Percentiles rank a stretch among this genome's conserved stretches.
These are phyloP conservation scores for Agelaius tricolor DNA, from an alignment of 2,113 vertebrate species.

Conservation along the genomic window DNA sequence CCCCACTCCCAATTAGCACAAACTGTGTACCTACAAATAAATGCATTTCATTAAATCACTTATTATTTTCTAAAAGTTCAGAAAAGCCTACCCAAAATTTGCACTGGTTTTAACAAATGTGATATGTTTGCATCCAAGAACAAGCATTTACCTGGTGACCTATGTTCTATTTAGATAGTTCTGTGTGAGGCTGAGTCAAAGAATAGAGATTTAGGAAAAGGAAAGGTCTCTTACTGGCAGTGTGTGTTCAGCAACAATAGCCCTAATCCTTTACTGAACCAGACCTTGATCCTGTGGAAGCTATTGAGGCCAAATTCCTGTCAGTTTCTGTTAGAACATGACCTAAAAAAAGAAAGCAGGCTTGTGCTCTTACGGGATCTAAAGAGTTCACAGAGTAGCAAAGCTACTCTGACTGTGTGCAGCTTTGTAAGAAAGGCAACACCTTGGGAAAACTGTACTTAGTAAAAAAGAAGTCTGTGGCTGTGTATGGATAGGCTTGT, in stretches of 20 bases:
- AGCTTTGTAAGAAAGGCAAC: neutral
- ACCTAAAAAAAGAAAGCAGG: neutral
- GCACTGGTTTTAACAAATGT: neutral
- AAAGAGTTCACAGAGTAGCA: neutral
- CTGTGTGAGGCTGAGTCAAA: neutral
- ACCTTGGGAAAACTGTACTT: neutral
- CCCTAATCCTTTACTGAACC: neutral
- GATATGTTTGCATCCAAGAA: neutral
- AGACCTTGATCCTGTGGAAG: constrained; percentile 1
- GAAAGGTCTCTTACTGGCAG: neutral
- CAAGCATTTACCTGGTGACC: neutral
- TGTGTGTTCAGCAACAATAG: neutral
- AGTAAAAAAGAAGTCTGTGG: neutral
- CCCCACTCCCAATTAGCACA: neutral
- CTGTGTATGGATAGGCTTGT: neutral
- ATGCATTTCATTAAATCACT: neutral
- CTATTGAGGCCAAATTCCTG: constrained; percentile 12
- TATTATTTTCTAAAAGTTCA: neutral
- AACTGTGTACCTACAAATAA: neutral
- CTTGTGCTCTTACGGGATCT: neutral
- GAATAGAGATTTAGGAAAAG: neutral
- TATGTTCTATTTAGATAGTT: neutral
- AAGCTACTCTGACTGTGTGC: neutral
- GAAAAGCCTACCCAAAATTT: neutral
- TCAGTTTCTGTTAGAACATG: neutral